These are phyloP conservation scores for Meloe dianella DNA, from an alignment of 2,888 invertebrate species.

Conservation along the genomic window DNA sequence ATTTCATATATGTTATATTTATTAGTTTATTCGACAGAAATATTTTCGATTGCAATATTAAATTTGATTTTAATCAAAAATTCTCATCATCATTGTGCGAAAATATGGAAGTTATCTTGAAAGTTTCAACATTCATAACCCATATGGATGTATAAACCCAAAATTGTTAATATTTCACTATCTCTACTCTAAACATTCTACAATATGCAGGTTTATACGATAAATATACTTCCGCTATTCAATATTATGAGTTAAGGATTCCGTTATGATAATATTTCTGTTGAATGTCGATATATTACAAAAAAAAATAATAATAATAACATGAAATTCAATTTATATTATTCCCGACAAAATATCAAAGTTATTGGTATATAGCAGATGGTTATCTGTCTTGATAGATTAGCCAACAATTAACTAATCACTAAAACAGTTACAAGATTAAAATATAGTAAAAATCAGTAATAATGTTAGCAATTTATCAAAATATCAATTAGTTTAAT, in stretches of 20 bases:
- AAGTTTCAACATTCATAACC: no score
- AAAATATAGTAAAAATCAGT: neutral
- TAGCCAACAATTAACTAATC: conserved; percentile 14
- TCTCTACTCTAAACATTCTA: neutral
- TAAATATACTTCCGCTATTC: neutral
- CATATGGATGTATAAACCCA: neutral
- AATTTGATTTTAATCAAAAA: no score
- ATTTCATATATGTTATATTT: neutral
- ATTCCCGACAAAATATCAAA: no score
- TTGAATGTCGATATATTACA: neutral
- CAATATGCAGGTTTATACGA: neutral
- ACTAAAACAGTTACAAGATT: neutral
- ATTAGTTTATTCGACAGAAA: no score
- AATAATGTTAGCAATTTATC: neutral
- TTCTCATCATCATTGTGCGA: no score
- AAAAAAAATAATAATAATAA: no score
- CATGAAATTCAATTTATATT: no score
- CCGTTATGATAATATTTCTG: conserved; percentile 12
- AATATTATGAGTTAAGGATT: neutral
- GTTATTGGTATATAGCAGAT: no score
- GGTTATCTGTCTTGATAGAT: conserved; percentile 1
- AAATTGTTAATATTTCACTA: neutral
- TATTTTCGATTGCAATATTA: no score
- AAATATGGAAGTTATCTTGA: no score
- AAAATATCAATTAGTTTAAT: neutral